These are phyloP conservation scores for Caranx melampygus DNA, from an alignment of 2,113 vertebrate genomes.

Conservation along the genomic window DNA sequence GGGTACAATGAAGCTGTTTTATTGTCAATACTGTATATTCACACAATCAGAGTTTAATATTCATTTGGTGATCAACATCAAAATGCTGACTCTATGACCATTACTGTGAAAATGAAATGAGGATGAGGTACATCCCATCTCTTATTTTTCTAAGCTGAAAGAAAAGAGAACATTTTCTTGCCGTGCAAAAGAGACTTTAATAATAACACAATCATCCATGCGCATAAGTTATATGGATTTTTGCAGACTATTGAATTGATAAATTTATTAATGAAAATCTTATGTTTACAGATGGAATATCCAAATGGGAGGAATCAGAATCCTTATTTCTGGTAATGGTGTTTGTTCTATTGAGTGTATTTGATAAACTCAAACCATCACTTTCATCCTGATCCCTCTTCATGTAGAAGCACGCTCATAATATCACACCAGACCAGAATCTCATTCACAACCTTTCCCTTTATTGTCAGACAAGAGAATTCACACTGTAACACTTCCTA, in stretches of 20 bases:
- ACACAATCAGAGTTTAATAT: constrained; percentile 3
- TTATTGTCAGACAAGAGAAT: neutral
- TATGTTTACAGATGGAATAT: constrained; percentile 47
- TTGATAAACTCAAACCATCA: constrained; percentile 33
- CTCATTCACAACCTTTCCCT: neutral
- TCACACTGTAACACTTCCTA: constrained; percentile 20
- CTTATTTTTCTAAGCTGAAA: constrained; percentile 20
- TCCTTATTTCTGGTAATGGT: constrained; percentile 12
- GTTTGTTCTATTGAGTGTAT: constrained; percentile 40
- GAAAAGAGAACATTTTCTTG: constrained; percentile 37
- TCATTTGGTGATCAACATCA: neutral
- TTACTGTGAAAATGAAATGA: constrained; percentile 20
- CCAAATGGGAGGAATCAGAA: constrained; percentile 37
- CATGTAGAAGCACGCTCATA: neutral
- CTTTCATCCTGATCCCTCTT: constrained; percentile 8
- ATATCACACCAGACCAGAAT: neutral
- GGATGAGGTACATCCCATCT: constrained; percentile 21
- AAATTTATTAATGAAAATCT: constrained; percentile 58
- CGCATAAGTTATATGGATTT: constrained; percentile 58
- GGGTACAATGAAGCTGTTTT: neutral
- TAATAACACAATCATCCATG: constrained; percentile 55
- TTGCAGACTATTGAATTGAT: constrained; percentile 56
- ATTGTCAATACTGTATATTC: neutral
- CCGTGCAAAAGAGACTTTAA: constrained; percentile 34
- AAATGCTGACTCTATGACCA: neutral